Conservation (phyloP, 2,888 invertebrate genomes). For the Fabriciana adippe region DNA sequence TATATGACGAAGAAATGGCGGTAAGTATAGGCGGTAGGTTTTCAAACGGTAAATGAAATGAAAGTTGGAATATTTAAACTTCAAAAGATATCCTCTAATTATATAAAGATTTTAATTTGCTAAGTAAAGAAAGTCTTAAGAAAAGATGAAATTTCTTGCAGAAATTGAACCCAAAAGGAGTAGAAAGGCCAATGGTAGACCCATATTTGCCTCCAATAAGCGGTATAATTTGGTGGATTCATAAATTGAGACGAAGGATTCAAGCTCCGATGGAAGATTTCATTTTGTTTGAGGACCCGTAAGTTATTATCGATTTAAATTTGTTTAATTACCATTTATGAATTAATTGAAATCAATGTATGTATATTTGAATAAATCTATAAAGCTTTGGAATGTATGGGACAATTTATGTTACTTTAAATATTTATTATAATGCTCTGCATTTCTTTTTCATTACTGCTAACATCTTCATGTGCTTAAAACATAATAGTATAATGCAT, state of each 20-base stretch:
- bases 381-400: too few relatives aligned
- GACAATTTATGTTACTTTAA: too few relatives aligned
- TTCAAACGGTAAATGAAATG: too few relatives aligned
- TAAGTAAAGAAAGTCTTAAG: not conserved
- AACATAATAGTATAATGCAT: too few relatives aligned
- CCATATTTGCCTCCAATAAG: constrained; percentile 88
- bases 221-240: constrained; percentile 87
- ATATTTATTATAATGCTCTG: too few relatives aligned
- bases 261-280: constrained; percentile 83
- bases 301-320: constrained; percentile 48
- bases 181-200: constrained; percentile 82
- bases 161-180: constrained; percentile 65
- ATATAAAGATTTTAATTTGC: not conserved
- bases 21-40: constrained; percentile 48
- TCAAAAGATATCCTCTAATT: not conserved
- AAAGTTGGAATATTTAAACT: too few relatives aligned
- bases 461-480: too few relatives aligned
- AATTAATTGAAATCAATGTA: too few relatives aligned
- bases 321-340: not conserved
- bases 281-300: constrained; percentile 85
- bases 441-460: too few relatives aligned
- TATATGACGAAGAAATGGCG: constrained; percentile 82
- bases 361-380: too few relatives aligned
- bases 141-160: constrained; percentile 38
- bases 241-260: constrained; percentile 84